Evolutionary conservation across 2,888 invertebrate species (phyloP), one percentile per base, ranked within the genome.

Genomic region (Diaphora mendica): DNA sequence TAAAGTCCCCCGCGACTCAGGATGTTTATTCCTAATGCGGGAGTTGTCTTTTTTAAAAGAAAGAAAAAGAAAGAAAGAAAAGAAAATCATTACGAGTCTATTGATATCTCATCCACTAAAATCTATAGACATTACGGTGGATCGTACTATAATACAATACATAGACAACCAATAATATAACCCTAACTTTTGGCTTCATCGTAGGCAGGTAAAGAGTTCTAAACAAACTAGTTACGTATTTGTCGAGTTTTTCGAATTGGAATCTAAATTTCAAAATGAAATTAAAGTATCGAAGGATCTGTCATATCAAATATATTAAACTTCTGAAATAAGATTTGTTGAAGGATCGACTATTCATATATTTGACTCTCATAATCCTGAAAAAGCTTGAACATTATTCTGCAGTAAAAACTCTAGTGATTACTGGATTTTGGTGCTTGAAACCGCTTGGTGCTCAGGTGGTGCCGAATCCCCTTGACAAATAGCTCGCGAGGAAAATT

Each of bases 361-460:
- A 71, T 39, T 11, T 65, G 30, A 26, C 23, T 0, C 7, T 15
- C 26, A 30, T 55, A 35, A 71, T 55, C 66, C 44, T 33, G 35
- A 42, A 44, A 73, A 67, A 44, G 62, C 59, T 39, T 65, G 39
- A 67, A 66, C 48, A 69, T 78, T 70, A 77, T 77, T 74, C 68
- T 68, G 64, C 70, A 59, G 62, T 76, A 82, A 83, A 83, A 81
- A 77, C 75, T 79, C 73, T 70, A 74, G 78, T 77, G 80, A 82
- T 82, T 78, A 80, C 77, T 83, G 48, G 69, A 77, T 82, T 80
- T 76, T 72, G 59, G 65, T 64, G 68, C 78, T 81, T 42, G 51
- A 72, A 71, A 75, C 79, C 79, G 80, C 77, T 83, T 73, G 77
- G 75, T 71, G 74, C 82, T 81, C 82, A 83, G 84, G 82, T 82